Base-by-base conservation (phyloP, 2,797 vertebrate species). In the Orestias chungarensis region DNA sequence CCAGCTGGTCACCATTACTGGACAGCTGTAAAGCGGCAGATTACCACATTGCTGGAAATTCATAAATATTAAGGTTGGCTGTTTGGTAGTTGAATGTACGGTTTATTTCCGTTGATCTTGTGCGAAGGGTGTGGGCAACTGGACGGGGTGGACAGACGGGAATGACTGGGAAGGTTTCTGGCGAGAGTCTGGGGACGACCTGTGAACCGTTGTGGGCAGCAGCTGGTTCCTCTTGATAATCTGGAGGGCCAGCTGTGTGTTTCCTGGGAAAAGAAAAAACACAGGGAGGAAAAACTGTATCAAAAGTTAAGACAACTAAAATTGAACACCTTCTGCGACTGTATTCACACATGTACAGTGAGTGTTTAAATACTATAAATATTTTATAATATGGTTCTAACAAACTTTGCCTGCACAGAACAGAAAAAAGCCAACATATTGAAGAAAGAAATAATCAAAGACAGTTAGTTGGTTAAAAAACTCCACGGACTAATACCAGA, bases 171-270 rank as follows among this genome's bases (percentile, higher is more conserved):
- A 88, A 2, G 91, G 74, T 83, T 98, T 99, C 93, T 97, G 98
- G 77, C 96, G 90, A 67, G 95, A 90, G 71, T 99, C 98, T 1
- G 93, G 94, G 0, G 96, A 96, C 54, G 96, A 93, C 1, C 94
- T 93, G 1, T 95, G 94, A 82, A 96, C 96, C 65, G 93, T 85
- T 0, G 94, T 87, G 6, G 98, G 97, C 65, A 98, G 94, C 64
- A 99, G 96, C 91, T 99, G 98, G 88, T 99, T 99, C 81, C 98
- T 93, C 92, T 99, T 99, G 94, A 99, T 99, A 93, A 99, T 99
- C 94, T 99, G 98, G 83, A 99, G 87, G n/a, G 98, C 98, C 90
- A 98, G 93, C 89, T 97, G 97, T 0, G 97, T 98, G 88, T 99
- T 99, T 81, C 98, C 98, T 92, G 83, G 55, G 29, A 43, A 75